phyloP scores from a whole-genome alignment of 2,888 invertebrate genomes.

The Helicoverpa assulta region DNA sequence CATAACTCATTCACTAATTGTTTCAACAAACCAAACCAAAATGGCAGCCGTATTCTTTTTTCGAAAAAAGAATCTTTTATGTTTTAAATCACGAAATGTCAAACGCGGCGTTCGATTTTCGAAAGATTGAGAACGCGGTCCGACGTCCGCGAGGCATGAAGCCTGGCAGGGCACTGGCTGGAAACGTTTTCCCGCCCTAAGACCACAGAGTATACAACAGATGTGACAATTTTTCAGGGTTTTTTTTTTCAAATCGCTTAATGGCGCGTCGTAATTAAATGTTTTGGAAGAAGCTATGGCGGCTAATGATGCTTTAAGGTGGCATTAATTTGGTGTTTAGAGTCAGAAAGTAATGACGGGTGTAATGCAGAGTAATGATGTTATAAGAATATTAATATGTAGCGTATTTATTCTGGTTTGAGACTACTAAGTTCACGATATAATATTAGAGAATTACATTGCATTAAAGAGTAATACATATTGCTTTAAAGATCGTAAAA shows the following conservation, averaged over 20 bases:
- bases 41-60: constrained; percentile 20
- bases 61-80: constrained; percentile 2
- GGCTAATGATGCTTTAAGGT: constrained; percentile 54
- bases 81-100: constrained; percentile 52
- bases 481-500: too few relatives aligned
- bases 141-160: constrained; percentile 73
- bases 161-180: constrained; percentile 78
- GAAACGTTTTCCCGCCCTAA: constrained; percentile 81
- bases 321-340: constrained; percentile 58
- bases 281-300: constrained; percentile 55
- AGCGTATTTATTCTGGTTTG: constrained; percentile 20
- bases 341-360: constrained; percentile 45
- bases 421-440: background rate
- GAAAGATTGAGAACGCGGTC: constrained; percentile 64
- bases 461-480: too few relatives aligned
- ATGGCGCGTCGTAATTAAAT: constrained; percentile 59
- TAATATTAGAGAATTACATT: background rate
- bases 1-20: constrained; percentile 30
- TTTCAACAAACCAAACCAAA: constrained; percentile 20
- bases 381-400: constrained; percentile 27
- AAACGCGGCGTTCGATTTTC: constrained; percentile 70
- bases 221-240: constrained; percentile 58
- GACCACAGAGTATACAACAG: constrained; percentile 72
- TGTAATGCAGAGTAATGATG: constrained; percentile 38
- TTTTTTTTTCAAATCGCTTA: constrained; percentile 59